phyloP scores from a whole-genome alignment of 2,113 vertebrate genomes.

The Myrmophylax atrothorax region DNA sequence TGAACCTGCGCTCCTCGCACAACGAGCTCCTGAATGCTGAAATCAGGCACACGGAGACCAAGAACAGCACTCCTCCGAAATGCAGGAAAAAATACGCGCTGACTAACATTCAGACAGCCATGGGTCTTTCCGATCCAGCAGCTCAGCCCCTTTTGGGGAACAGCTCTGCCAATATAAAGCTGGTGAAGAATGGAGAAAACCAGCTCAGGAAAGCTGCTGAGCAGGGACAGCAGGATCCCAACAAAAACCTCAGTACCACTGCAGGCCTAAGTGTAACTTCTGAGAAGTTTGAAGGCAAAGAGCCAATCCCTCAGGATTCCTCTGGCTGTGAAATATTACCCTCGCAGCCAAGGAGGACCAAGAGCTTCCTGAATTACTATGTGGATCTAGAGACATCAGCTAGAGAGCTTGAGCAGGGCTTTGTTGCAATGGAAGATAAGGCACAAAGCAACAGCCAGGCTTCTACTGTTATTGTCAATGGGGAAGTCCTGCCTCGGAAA shows the following conservation, averaged over 20 bases:
- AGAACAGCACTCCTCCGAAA: conserved; percentile 86
- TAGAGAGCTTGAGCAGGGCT: conserved; percentile 70
- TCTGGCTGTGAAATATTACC: conserved; percentile 73
- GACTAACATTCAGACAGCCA: conserved; percentile 89
- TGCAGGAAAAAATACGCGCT: conserved; percentile 90
- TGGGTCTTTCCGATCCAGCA: conserved; percentile 88
- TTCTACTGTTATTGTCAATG: conserved; percentile 57
- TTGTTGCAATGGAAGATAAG: conserved; percentile 67
- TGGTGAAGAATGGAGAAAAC: conserved; percentile 97
- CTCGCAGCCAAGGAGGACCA: conserved; percentile 83
- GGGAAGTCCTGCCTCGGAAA: conserved; percentile 73
- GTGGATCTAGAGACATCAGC: conserved; percentile 83
- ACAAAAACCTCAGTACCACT: conserved; percentile 79
- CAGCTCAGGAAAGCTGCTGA: conserved; percentile 93
- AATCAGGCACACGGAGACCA: conserved; percentile 84
- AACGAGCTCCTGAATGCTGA: conserved; percentile 92
- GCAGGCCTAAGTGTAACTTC: conserved; percentile 75
- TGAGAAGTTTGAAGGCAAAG: conserved; percentile 88
- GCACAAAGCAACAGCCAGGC: conserved; percentile 66
- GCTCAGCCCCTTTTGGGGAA: conserved; percentile 79
- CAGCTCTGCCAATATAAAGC: conserved; percentile 89
- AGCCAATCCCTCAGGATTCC: conserved; percentile 74
- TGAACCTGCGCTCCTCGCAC: conserved; percentile 92
- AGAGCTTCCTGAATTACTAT: conserved; percentile 94
- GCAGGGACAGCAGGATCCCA: conserved; percentile 84